Evolutionary conservation across 2,797 vertebrate species (phyloP).

Genomic region (Paguma larvata): DNA sequence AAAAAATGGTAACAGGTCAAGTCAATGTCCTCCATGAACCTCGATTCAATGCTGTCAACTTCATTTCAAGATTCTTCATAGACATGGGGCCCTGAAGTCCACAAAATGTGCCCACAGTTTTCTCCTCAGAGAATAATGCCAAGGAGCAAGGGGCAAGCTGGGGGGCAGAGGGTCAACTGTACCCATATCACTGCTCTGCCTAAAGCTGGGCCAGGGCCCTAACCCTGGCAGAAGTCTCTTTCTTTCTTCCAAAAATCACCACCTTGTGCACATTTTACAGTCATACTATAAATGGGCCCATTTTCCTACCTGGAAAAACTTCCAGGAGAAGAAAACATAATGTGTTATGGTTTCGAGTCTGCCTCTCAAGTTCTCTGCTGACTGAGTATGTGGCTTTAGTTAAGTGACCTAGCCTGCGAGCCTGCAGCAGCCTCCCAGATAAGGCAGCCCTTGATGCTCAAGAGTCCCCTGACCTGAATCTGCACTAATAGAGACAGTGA

Average conservation of each 20-base stretch:
- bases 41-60: not conserved
- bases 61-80: not conserved
- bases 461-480: not conserved
- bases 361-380: too few relatives aligned
- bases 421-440: not conserved
- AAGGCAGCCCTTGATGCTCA: not conserved
- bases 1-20: not conserved
- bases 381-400: not conserved
- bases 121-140: not conserved
- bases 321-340: not conserved
- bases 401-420: not conserved
- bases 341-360: not conserved
- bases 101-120: not conserved
- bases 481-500: not conserved
- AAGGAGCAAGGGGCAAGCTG: too few relatives aligned
- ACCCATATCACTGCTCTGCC: not conserved
- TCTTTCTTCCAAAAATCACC: conserved; percentile 4
- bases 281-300: not conserved
- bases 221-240: not conserved
- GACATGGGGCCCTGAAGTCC: not conserved
- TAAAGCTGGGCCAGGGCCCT: not conserved
- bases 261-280: not conserved
- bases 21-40: not conserved
- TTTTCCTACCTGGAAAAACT: not conserved
- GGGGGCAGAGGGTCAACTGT: not conserved